Conservation (phyloP, 2,797 vertebrate species). For the Eulemur mongoz region DNA sequence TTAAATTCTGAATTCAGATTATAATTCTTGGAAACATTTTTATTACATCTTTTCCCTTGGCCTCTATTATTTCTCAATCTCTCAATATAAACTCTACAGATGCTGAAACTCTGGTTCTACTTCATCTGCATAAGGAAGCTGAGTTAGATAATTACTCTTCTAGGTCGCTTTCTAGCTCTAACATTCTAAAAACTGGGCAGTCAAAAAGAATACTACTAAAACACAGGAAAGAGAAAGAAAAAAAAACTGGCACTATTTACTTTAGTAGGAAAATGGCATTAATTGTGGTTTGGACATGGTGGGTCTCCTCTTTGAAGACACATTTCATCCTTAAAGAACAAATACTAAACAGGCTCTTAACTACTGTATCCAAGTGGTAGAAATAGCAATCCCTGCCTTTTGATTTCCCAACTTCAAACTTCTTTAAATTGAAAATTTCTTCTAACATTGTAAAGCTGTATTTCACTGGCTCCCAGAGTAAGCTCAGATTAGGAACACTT, state of each 20-base stretch:
- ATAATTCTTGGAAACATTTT: conserved; percentile 38
- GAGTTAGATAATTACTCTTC: background rate
- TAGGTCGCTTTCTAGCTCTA: background rate
- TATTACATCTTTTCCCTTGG: conserved; percentile 4
- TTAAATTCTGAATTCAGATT: conserved; percentile 16
- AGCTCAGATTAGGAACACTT: background rate
- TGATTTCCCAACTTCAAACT: conserved; percentile 42
- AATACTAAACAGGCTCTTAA: conserved; percentile 21
- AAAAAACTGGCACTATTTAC: background rate
- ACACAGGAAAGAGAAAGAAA: background rate
- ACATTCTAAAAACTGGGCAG: background rate
- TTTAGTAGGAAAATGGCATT: conserved; percentile 14
- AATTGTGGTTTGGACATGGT: background rate
- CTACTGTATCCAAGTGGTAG: background rate
- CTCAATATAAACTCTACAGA: background rate
- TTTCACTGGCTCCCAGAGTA: background rate
- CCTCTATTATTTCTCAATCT: conserved; percentile 21
- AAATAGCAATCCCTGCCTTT: background rate
- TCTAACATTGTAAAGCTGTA: background rate
- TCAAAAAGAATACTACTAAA: background rate
- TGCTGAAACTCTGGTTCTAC: conserved; percentile 23
- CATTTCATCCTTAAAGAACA: conserved; percentile 5
- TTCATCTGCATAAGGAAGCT: background rate
- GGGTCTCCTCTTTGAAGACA: conserved; percentile 2
- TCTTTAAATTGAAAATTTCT: conserved; percentile 12